Conservation (phyloP, 2,888 invertebrate species). For the Electrophaes corylata region DNA sequence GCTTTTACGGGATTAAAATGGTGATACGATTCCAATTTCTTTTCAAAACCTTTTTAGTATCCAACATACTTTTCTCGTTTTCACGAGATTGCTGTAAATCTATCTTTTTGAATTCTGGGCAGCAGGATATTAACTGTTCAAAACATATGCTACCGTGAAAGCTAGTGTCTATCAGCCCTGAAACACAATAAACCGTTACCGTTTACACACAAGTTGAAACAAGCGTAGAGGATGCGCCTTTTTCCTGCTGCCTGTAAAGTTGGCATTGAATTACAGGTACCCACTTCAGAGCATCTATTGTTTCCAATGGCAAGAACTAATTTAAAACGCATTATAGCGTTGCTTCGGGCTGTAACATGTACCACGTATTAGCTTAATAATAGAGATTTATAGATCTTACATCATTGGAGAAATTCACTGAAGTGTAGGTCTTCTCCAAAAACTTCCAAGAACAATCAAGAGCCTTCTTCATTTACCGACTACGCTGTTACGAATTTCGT, state of each 20-base stretch:
- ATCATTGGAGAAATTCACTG: too few relatives aligned
- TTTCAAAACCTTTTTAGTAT: neutral
- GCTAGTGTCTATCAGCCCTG: neutral
- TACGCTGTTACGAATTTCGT: too few relatives aligned
- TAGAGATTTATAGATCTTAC: too few relatives aligned
- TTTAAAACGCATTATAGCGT: neutral
- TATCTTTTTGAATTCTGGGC: too few relatives aligned
- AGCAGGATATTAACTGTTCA: constrained; percentile 7
- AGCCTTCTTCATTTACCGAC: too few relatives aligned
- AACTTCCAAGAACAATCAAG: too few relatives aligned
- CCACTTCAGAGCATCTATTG: neutral
- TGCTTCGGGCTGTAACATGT: too few relatives aligned
- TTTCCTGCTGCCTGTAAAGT: constrained; percentile 16
- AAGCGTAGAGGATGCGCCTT: constrained; percentile 12
- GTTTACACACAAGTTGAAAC: constrained; percentile 5
- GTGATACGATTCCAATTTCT: too few relatives aligned
- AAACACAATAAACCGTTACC: constrained; percentile 1
- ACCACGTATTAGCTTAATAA: too few relatives aligned
- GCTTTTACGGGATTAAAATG: too few relatives aligned
- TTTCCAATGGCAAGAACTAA: neutral
- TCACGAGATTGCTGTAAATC: neutral
- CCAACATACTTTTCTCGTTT: neutral
- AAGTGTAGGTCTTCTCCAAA: too few relatives aligned
- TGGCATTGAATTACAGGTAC: neutral
- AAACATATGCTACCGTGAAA: constrained; percentile 14